These are phyloP conservation scores for Campoletis raptor DNA, from an alignment of 2,888 invertebrate species.

Conservation along the genomic window DNA sequence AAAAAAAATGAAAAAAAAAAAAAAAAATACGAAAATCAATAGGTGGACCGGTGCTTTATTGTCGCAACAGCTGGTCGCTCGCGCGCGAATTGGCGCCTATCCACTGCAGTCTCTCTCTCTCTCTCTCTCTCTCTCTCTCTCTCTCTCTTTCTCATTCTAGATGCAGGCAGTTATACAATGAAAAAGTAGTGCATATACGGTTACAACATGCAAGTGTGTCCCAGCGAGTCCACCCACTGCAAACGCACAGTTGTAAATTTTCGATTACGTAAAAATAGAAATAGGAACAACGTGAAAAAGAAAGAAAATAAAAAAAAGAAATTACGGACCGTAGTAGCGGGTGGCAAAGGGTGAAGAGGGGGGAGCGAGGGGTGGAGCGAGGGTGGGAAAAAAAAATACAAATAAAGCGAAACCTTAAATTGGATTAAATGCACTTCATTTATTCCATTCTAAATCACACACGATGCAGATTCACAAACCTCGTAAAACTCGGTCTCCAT, in stretches of 20 bases:
- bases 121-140: not conserved
- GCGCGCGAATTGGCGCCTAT: slow-evolving; percentile 48
- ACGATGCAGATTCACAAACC: slow-evolving; percentile 37
- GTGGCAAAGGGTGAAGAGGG: no score
- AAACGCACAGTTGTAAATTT: slow-evolving; percentile 62
- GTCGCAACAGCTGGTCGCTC: slow-evolving; percentile 68
- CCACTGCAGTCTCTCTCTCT: slow-evolving; percentile 41
- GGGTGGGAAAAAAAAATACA: slow-evolving; percentile 5
- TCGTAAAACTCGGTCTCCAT: slow-evolving; percentile 23
- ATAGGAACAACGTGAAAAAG: slow-evolving; percentile 48
- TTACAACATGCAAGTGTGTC: slow-evolving; percentile 55
- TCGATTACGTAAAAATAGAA: slow-evolving; percentile 65
- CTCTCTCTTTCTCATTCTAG: slow-evolving; percentile 1
- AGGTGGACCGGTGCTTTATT: slow-evolving; percentile 67
- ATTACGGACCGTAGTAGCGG: slow-evolving; percentile 11
- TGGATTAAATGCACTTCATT: slow-evolving; percentile 66
- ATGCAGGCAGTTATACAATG: slow-evolving; percentile 58
- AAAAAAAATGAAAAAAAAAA: slow-evolving; percentile 34
- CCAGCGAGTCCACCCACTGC: slow-evolving; percentile 35
- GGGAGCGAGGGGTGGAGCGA: not conserved
- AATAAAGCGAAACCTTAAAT: slow-evolving; percentile 60
- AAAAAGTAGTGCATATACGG: slow-evolving; percentile 64
- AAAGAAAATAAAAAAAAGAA: slow-evolving; percentile 29
- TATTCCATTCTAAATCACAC: slow-evolving; percentile 64
- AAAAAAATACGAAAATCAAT: slow-evolving; percentile 63